These are phyloP conservation scores for Hydrozoanthus tunicans DNA, from an alignment of 64 coral and sea anemone species.

Conservation along the genomic window DNA sequence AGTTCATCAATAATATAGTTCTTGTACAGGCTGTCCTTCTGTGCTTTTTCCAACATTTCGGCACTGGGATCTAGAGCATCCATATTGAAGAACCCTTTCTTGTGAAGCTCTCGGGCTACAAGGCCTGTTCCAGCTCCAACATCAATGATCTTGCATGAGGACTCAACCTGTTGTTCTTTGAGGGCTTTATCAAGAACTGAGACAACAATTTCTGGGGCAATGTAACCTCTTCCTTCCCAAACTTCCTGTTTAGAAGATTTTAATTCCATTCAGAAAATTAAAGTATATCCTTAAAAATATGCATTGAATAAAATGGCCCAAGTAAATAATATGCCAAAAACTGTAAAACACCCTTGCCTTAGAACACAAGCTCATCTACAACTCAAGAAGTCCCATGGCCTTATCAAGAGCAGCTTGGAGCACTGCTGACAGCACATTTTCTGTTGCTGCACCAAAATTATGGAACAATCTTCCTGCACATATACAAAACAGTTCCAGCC, in stretches of 20 bases:
- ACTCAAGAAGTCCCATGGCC: too few relatives aligned
- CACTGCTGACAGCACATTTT: too few relatives aligned
- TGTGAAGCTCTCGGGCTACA: constrained; percentile 58
- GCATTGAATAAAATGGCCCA: too few relatives aligned
- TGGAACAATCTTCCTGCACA: too few relatives aligned
- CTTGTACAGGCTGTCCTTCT: background rate
- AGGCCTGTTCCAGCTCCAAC: constrained; percentile 91
- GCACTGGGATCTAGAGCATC: constrained; percentile 75
- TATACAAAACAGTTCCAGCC: too few relatives aligned
- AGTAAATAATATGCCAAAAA: too few relatives aligned
- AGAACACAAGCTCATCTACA: too few relatives aligned
- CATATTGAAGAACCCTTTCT: constrained; percentile 73
- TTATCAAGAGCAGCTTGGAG: too few relatives aligned
- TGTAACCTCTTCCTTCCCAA: constrained; percentile 63
- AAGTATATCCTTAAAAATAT: too few relatives aligned
- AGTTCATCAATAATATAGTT: constrained; percentile 19
- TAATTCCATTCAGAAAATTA: too few relatives aligned
- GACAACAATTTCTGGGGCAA: constrained; percentile 53
- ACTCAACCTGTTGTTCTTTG: constrained; percentile 36
- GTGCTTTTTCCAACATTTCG: constrained; percentile 44
- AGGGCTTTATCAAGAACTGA: constrained; percentile 44
- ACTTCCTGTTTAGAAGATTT: constrained; percentile 63
- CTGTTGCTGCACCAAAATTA: too few relatives aligned
- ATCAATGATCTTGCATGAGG: constrained; percentile 76
- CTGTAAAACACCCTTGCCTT: too few relatives aligned